Percentiles rank a stretch among this genome's conserved stretches.
These are phyloP conservation scores for Danaus melanippus DNA, from an alignment of 1,140 invertebrate genomes.

Conservation along the genomic window DNA sequence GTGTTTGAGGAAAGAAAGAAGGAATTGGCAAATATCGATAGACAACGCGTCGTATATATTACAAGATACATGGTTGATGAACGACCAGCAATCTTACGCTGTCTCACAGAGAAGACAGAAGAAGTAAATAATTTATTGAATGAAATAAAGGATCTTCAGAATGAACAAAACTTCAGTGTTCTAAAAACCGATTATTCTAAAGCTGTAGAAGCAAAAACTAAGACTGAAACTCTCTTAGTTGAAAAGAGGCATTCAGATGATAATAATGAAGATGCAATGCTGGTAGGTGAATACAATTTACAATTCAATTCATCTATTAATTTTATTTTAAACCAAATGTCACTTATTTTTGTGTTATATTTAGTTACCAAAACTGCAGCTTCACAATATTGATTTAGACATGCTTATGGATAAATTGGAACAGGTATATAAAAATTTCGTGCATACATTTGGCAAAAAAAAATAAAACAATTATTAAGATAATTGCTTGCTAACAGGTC, in stretches of 20 bases:
- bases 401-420: conserved; percentile 36
- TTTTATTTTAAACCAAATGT: conserved; percentile 7
- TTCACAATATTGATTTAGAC: conserved; percentile 37
- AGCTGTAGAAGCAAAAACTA: too few species aligned
- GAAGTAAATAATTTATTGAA: conserved; percentile 27
- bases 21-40: conserved; percentile 24
- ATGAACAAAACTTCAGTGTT: conserved; percentile 4
- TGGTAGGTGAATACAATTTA: conserved; percentile 5
- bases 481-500: conserved; percentile 20
- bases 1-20: conserved; percentile 31
- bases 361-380: conserved; percentile 45
- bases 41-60: conserved; percentile 35
- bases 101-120: conserved; percentile 25
- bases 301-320: conserved; percentile 7
- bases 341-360: conserved; percentile 1
- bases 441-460: too few species aligned
- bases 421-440: conserved; percentile 29
- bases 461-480: too few species aligned
- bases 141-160: conserved; percentile 21
- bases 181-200: too few species aligned
- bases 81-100: conserved; percentile 25
- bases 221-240: background rate
- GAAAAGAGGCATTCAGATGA: conserved; percentile 2
- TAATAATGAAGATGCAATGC: conserved; percentile 2
- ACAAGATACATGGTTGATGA: conserved; percentile 37